Base-by-base conservation (phyloP, 2,797 vertebrate species). In the Emys orbicularis region DNA sequence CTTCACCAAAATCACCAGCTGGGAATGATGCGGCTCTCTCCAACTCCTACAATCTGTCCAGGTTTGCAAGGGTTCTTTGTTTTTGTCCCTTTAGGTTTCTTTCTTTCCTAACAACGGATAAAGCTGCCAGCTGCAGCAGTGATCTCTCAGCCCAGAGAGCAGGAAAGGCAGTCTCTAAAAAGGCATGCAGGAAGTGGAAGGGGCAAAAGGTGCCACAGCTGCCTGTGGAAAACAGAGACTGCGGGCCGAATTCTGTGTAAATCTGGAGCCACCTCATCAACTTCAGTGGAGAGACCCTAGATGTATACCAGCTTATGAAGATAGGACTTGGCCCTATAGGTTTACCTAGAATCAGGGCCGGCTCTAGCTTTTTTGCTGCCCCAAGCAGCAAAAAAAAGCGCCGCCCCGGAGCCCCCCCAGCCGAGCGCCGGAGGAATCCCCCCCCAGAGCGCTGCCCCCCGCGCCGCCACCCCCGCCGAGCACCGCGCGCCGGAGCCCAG, bases 21-120 rank as follows among this genome's bases (percentile, higher is more conserved):
- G 31, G 29, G 41, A 49, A 77, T 29, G 44, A 49, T 16, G 4
- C 0, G 0, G 21, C 18, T 84, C 74, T 4, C 50, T 3, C 1
- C 15, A 1, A 0, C 0, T 5, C 85, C 68, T 8, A 72, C 47
- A 85, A 0, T 0, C 61, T 0, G 1, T 3, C 16, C 77, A 72
- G 21, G 0, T 34, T 65, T 1, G 0, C 74, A 29, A 16, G 27
- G 72, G 10, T 47, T 74, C 7, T 27, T 41, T 27, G 11, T 4
- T 27, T 44, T 27, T 15, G 41, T 44, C 61, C 16, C 34, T 37
- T 47, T 76, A 25, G 11, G 21, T 44, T 27, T 47, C 72, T 76
- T 49, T 77, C 74, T 77, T 31, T 77, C 44, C 15, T 29, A 31
- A 29, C 74, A 31, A 31, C 74, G 49, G 15, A 5, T 29, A 47